Evolutionary conservation across 2,113 vertebrate species (phyloP), one percentile per base, ranked within the genome.

Genomic region (Ceyx melanurus): DNA sequence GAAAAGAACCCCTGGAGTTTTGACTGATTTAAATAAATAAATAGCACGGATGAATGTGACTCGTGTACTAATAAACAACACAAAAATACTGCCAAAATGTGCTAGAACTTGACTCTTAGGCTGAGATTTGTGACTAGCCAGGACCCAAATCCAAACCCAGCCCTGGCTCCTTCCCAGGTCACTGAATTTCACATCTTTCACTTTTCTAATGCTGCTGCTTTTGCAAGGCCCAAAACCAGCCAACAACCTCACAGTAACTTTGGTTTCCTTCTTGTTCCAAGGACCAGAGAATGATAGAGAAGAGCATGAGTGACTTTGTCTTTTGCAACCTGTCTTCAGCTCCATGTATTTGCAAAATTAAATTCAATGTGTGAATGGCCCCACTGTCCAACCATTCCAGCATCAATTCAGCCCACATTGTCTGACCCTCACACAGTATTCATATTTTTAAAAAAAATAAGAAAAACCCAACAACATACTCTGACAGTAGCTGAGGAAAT

Each of bases 331-430:
- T 74, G 76, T 73, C 87, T 91, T 88, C 67, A 40, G 90, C 71
- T 77, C 62, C 60, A 64, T 3, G 73, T 87, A 93, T 88, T n/a
- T 61, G 72, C 4, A 11, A 94, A 95, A 95, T 89, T 64, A 94
- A 93, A 95, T 89, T 86, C 79, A 64, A 86, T 84, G 87, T 1
- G 60, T 74, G 94, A 95, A 94, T 6, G 31, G 72, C 43, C 75
- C 60, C 2, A 0, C 78, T 0, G 3, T 64, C 87, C 89, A 65
- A 80, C 40, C 4, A 0, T 78, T 61, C 77, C 13, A 7, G 53
- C 46, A 94, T 92, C 13, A n/a, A 94, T 96, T 64, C 31, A 45
- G 75, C 10, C 51, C 26, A 0, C 0, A 0, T 45, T 90, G 74
- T 53, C 86, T 75, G 57, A 60, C 57, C 65, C 86, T 75, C 16